Evolutionary conservation across 2,888 invertebrate genomes (phyloP).

Genomic region (Automeris io): DNA sequence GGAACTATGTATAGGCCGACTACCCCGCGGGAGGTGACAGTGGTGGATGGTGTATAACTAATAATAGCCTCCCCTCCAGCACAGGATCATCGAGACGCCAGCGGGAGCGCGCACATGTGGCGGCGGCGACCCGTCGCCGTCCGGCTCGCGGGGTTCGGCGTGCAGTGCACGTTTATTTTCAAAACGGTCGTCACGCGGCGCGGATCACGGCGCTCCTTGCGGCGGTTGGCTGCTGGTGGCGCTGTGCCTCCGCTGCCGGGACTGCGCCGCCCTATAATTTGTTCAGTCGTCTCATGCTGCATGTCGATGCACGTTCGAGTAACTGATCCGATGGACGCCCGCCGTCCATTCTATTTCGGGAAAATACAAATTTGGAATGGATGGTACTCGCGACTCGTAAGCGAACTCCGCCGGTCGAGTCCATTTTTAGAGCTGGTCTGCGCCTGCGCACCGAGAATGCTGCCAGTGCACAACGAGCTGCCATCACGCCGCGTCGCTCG

Average conservation of each 20-base stretch:
- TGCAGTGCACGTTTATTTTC: constrained; percentile 69
- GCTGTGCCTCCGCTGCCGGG: constrained; percentile 31
- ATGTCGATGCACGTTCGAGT: constrained; percentile 71
- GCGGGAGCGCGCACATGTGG: constrained; percentile 71
- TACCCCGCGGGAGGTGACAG: constrained; percentile 76
- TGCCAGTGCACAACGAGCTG: constrained; percentile 68
- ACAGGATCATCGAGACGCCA: constrained; percentile 57
- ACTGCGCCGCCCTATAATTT: constrained; percentile 40
- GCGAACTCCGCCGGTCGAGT: constrained; percentile 72
- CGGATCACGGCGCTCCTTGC: constrained; percentile 65
- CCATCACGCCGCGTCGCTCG: constrained; percentile 68
- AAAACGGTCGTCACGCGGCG: constrained; percentile 71
- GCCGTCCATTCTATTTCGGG: constrained; percentile 82
- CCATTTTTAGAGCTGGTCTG: constrained; percentile 77
- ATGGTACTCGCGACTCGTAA: constrained; percentile 73
- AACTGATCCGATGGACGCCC: constrained; percentile 74
- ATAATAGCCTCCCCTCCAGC: constrained; percentile 76
- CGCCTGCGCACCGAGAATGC: constrained; percentile 69
- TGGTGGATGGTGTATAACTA: constrained; percentile 73
- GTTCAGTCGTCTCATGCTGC: constrained; percentile 52
- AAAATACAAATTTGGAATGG: constrained; percentile 89
- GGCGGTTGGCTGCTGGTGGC: constrained; percentile 42
- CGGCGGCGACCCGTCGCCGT: constrained; percentile 57
- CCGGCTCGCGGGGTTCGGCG: constrained; percentile 48
- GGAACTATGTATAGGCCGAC: constrained; percentile 71